Conservation (phyloP, 2,888 invertebrate species). For the Lottia gigantea region DNA sequence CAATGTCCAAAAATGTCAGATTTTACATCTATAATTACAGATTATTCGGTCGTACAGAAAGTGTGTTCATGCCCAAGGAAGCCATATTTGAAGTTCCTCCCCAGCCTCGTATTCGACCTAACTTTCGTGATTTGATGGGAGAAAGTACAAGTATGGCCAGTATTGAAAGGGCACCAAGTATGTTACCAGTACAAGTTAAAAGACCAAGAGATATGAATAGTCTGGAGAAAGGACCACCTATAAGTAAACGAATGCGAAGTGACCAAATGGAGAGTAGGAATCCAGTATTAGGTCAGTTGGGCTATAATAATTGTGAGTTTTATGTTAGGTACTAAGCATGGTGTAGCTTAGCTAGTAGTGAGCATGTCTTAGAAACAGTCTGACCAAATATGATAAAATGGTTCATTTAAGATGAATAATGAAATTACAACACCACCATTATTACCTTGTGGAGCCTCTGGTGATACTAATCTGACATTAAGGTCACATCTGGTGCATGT, state of each 20-base stretch:
- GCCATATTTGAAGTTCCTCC: slow-evolving; percentile 44
- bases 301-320: not conserved
- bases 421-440: too few relatives aligned
- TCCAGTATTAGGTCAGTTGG: not conserved
- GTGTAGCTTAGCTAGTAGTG: not conserved
- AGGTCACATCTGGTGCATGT: too few relatives aligned
- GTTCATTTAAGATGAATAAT: too few relatives aligned
- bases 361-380: not conserved
- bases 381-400: not conserved
- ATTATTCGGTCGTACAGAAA: slow-evolving; percentile 54
- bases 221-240: slow-evolving; percentile 61
- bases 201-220: slow-evolving; percentile 57
- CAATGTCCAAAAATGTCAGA: not conserved
- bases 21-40: slow-evolving; percentile 28
- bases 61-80: slow-evolving; percentile 50
- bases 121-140: slow-evolving; percentile 47
- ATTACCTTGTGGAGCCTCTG: too few relatives aligned
- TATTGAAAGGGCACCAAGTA: slow-evolving; percentile 49
- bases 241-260: slow-evolving; percentile 21
- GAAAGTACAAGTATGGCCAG: slow-evolving; percentile 50
- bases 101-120: slow-evolving; percentile 34
- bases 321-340: not conserved
- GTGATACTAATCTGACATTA: too few relatives aligned
- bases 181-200: slow-evolving; percentile 48
- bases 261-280: not conserved